Conservation (phyloP, 2,113 vertebrate species). For the Triplophysa siluroides region DNA sequence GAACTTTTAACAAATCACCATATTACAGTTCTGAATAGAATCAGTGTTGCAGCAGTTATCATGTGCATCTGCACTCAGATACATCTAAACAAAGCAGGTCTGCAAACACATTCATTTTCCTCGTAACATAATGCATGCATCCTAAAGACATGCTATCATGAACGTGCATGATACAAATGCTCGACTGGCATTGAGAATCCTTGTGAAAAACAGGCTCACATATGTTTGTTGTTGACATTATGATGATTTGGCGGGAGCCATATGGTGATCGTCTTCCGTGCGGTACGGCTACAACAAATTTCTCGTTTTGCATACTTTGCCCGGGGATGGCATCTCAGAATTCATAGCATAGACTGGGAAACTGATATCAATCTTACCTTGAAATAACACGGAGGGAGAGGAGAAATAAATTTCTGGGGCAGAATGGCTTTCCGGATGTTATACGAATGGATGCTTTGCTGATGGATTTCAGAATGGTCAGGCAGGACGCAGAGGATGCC, state of each 20-base stretch:
- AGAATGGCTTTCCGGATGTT: conserved; percentile 47
- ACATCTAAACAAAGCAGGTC: conserved; percentile 3
- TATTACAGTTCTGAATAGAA: conserved; percentile 8
- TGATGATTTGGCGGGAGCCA: conserved; percentile 43
- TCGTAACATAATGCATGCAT: conserved; percentile 29
- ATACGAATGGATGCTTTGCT: conserved; percentile 49
- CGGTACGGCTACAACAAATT: conserved; percentile 28
- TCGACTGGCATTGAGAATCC: conserved; percentile 29
- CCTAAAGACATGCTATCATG: conserved; percentile 36
- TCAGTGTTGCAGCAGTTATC: background rate
- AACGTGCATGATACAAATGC: conserved; percentile 29
- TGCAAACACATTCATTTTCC: conserved; percentile 42
- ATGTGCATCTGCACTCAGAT: conserved; percentile 5
- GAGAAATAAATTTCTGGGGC: conserved; percentile 46
- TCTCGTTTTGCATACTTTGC: conserved; percentile 39
- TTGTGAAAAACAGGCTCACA: conserved; percentile 30
- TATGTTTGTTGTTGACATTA: conserved; percentile 51
- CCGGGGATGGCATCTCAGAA: conserved; percentile 45
- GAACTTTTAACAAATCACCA: background rate
- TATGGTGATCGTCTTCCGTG: conserved; percentile 21
- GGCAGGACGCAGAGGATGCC: conserved; percentile 19
- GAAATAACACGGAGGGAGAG: conserved; percentile 45
- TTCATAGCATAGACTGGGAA: conserved; percentile 37
- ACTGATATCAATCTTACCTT: conserved; percentile 54
- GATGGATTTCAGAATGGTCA: conserved; percentile 51